Percentiles rank a stretch among this genome's conserved stretches.
Evolutionary conservation across 2,797 vertebrate species (phyloP).

Genomic region (Tamandua tetradactyla): DNA sequence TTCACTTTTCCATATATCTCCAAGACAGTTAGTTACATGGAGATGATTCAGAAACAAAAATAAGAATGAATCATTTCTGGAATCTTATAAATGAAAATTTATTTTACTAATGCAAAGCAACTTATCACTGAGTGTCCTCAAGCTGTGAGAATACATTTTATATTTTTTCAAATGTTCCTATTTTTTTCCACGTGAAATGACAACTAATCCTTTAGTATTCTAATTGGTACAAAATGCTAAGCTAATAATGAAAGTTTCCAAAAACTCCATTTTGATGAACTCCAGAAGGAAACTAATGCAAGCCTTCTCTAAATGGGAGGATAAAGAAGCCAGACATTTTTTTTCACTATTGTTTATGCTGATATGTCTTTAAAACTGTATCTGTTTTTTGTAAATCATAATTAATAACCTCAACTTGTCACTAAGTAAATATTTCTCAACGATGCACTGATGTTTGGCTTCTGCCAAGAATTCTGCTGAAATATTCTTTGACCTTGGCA

Average conservation of each 20-base stretch:
- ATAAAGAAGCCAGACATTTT: background rate
- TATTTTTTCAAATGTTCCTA: slow-evolving; percentile 24
- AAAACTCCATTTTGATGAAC: background rate
- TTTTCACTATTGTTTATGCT: background rate
- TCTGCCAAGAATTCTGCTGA: slow-evolving; percentile 35
- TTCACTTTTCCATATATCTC: background rate
- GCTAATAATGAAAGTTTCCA: background rate
- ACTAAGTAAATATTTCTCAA: background rate
- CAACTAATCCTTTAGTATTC: background rate
- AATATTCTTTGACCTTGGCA: slow-evolving; percentile 1
- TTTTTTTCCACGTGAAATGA: slow-evolving; percentile 8
- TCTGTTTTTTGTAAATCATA: background rate
- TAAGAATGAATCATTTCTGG: background rate
- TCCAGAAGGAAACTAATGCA: slow-evolving; percentile 47
- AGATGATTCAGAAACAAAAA: slow-evolving; percentile 41
- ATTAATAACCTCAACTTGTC: background rate
- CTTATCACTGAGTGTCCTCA: background rate
- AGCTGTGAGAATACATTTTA: background rate
- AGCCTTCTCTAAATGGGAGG: background rate
- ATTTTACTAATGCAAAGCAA: background rate
- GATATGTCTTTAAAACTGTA: background rate
- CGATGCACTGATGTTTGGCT: background rate
- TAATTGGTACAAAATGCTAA: slow-evolving; percentile 29
- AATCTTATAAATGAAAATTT: slow-evolving; percentile 12
- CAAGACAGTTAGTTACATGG: background rate